A percentile compares a stretch with the other conserved stretches of the same genome.
Conservation (phyloP, 2,113 vertebrate species). For the Murina feae region DNA sequence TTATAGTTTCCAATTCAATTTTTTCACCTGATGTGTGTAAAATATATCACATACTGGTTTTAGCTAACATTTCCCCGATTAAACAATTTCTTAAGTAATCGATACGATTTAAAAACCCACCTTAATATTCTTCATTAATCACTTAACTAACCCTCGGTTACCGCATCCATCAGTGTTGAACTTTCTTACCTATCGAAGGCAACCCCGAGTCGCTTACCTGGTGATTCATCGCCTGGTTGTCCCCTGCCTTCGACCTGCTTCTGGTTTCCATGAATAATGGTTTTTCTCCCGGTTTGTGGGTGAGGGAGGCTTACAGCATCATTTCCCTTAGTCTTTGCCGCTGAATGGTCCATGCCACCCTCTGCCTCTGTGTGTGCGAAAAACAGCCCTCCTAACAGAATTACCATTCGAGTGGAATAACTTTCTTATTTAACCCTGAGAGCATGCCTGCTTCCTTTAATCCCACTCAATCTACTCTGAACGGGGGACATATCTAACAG, state of each 20-base stretch:
- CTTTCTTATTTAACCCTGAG: slow-evolving; percentile 75
- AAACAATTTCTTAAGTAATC: neutral
- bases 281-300: slow-evolving; percentile 68
- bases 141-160: neutral
- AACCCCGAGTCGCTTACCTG: neutral
- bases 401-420: slow-evolving; percentile 69
- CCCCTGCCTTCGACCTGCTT: slow-evolving; percentile 21
- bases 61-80: neutral
- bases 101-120: neutral
- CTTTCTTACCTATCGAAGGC: neutral
- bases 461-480: slow-evolving; percentile 73
- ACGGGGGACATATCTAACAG: slow-evolving; percentile 60
- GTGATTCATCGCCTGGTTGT: neutral
- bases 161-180: neutral
- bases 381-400: slow-evolving; percentile 69
- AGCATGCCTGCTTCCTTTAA: slow-evolving; percentile 72
- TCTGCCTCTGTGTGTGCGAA: slow-evolving; percentile 59
- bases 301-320: slow-evolving; percentile 64
- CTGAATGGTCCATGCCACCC: slow-evolving; percentile 64
- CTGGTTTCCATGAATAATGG: slow-evolving; percentile 54
- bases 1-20: neutral
- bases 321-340: slow-evolving; percentile 62
- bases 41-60: neutral
- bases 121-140: neutral
- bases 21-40: neutral